Conservation (phyloP, 92 coral and sea anemone species). For the Porites evermanni region DNA sequence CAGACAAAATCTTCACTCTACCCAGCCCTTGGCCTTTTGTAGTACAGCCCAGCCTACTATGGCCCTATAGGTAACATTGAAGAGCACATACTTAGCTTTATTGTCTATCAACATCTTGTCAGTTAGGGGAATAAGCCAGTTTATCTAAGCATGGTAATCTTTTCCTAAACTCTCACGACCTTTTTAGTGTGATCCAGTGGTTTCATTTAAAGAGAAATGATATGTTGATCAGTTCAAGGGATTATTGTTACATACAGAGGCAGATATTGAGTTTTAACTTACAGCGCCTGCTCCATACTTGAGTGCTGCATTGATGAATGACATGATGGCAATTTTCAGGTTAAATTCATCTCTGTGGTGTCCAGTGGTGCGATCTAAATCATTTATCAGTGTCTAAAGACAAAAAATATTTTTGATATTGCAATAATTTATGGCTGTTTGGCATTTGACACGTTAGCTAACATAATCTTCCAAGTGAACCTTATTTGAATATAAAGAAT, state of each 20-base stretch:
- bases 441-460: background rate
- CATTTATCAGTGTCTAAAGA: conserved; percentile 86
- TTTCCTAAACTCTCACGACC: too few relatives aligned
- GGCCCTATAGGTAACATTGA: too few relatives aligned
- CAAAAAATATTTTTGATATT: background rate
- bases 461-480: background rate
- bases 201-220: too few relatives aligned
- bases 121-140: too few relatives aligned
- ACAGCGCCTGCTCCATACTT: conserved; percentile 98
- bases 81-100: too few relatives aligned
- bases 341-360: conserved; percentile 90
- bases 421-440: background rate
- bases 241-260: background rate
- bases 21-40: too few relatives aligned
- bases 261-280: conserved; percentile 22
- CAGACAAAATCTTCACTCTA: too few relatives aligned
- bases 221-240: background rate
- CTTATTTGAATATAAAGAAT: background rate
- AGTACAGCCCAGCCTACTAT: too few relatives aligned
- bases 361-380: conserved; percentile 93
- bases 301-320: conserved; percentile 96
- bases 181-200: too few relatives aligned
- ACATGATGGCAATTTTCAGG: conserved; percentile 97
- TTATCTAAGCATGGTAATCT: too few relatives aligned
- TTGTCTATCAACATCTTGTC: too few relatives aligned